Conservation (phyloP, 2,888 invertebrate genomes). For the Augochlorella aurata region DNA sequence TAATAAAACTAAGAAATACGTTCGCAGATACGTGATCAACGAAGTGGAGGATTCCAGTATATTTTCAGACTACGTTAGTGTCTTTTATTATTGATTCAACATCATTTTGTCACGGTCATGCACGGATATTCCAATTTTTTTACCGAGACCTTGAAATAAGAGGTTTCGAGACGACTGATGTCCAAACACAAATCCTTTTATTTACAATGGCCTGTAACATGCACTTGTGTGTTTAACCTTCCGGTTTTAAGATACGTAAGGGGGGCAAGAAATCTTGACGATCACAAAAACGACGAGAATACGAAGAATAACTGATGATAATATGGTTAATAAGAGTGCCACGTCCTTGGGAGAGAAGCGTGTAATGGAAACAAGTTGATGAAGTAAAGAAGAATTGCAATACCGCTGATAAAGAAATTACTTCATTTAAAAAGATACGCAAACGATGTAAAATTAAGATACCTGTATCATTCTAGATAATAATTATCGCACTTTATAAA, state of each 20-base stretch:
- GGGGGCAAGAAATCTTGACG: not conserved
- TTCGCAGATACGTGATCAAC: not conserved
- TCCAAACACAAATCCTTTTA: not conserved
- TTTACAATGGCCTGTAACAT: not conserved
- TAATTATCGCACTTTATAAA: not conserved
- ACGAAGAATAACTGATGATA: not conserved
- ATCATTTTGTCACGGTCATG: not conserved
- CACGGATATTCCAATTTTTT: not conserved
- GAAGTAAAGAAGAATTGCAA: not conserved
- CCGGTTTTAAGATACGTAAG: not conserved
- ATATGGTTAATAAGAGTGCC: not conserved
- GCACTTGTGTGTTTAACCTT: conserved; percentile 26
- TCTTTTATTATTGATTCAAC: not conserved
- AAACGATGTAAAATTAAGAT: too few species aligned
- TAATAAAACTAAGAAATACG: not conserved
- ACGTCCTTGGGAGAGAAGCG: too few species aligned
- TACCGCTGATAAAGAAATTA: not conserved
- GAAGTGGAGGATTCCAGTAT: not conserved
- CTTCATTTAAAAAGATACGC: not conserved
- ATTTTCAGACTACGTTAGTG: not conserved
- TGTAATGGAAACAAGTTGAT: not conserved
- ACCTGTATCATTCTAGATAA: too few species aligned
- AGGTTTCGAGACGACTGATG: not conserved
- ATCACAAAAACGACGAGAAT: not conserved
- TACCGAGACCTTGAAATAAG: not conserved